Evolutionary conservation across 1,140 invertebrate genomes (phyloP), one percentile per base, ranked within the genome.

Genomic region (Agrilus planipennis): DNA sequence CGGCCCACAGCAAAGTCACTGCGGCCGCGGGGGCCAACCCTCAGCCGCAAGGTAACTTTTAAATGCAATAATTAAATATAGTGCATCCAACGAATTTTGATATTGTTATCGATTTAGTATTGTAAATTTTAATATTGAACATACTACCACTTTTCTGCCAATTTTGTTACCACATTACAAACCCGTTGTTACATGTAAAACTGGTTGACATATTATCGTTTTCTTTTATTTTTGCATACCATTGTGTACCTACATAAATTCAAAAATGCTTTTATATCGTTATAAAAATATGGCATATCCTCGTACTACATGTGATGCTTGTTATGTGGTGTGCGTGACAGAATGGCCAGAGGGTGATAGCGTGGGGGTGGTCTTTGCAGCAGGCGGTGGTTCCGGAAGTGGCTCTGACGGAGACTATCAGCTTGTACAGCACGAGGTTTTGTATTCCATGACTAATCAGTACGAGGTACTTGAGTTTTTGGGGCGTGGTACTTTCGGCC

Each of bases 381-480:
- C n/a, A n/a, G n/a, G n/a, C n/a, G 34, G 34, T 21, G 68, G 79
- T 62, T 74, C 81, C 57, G 71, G 79, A 58, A 73, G 77, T 61
- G 71, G 84, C 59, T 76, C 83, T 52, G 93, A 97, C 68, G 94
- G 94, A 30, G 94, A 97, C 69, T 97, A 97, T 69, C 90, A 95
- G 64, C 73, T 97, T 60, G 92, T 97, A 20, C 91, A 97, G 67
- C 93, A 98, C 69, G 94, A 97, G 69, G 92, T 95, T 47, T 78
- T 98, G 44, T 95, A 92, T 67, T 96, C 91, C 39, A 84, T 87
- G 65, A 84, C 77, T 27, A 83, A 83, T 50, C 84, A 89, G 60
- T 96, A 96, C 69, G 91, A 96, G 70, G 95, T 99, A 43, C 72
- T 99, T 52, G 95, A 99, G 67, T 99, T 99, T 69, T 75, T 99